Conservation (phyloP, 1,140 invertebrate species). For the Trigoniulus corallinus region DNA sequence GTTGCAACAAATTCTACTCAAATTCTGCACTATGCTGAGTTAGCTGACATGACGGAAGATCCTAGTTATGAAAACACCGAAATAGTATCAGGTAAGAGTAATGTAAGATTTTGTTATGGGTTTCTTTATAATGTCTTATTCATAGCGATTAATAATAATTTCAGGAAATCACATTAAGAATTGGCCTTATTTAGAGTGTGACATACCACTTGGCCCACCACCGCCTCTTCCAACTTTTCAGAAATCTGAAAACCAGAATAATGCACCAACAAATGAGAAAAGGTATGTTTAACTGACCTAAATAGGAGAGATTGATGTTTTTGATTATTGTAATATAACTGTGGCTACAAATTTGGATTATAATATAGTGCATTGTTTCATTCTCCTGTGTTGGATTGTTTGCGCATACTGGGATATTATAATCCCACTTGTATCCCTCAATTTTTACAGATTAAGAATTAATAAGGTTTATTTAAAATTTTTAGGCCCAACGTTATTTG, state of each 20-base stretch:
- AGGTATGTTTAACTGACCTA: neutral
- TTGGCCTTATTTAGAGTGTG: conserved; percentile 2
- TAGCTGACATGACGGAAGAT: conserved; percentile 29
- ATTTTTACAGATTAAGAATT: too few species aligned
- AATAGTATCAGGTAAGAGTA: conserved; percentile 32
- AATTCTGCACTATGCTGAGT: conserved; percentile 22
- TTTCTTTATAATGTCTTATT: too few species aligned
- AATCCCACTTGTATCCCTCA: too few species aligned
- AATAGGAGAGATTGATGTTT: neutral
- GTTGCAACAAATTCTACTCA: conserved; percentile 4
- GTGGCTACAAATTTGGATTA: too few species aligned
- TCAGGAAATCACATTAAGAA: neutral
- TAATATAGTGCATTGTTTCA: too few species aligned
- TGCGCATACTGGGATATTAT: too few species aligned
- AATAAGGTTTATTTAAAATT: too few species aligned
- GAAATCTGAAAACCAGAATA: neutral
- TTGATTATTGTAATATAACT: neutral
- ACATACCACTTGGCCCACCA: neutral
- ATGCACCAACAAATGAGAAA: neutral
- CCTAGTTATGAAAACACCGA: conserved; percentile 40
- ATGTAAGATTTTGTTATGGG: conserved; percentile 17
- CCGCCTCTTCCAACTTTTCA: conserved; percentile 8
- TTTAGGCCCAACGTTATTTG: neutral
- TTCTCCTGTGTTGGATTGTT: too few species aligned
- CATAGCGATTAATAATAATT: neutral